Conservation (phyloP, 2,113 vertebrate species). For the Psittacula cyanocephala region DNA sequence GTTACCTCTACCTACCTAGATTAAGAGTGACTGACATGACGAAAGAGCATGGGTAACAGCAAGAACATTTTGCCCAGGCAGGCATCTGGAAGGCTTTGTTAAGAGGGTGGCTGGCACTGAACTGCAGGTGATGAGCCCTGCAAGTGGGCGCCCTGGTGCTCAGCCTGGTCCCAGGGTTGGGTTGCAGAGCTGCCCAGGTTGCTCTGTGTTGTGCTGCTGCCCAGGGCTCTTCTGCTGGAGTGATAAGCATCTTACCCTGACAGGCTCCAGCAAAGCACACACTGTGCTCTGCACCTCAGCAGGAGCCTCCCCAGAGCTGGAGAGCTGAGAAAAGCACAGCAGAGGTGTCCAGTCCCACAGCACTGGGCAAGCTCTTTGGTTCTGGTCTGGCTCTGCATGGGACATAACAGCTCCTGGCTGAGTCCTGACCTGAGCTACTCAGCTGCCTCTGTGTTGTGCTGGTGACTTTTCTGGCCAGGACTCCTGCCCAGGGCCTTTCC, state of each 20-base stretch:
- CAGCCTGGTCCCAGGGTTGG: neutral
- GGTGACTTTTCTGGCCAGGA: neutral
- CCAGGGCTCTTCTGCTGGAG: neutral
- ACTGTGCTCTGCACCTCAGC: neutral
- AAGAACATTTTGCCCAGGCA: neutral
- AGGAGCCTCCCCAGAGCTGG: neutral
- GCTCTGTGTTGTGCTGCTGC: neutral
- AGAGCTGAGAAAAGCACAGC: neutral
- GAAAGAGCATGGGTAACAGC: neutral
- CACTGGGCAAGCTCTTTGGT: neutral
- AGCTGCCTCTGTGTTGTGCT: neutral
- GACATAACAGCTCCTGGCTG: accelerated
- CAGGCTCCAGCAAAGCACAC: neutral
- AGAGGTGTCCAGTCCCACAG: neutral
- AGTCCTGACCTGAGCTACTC: neutral
- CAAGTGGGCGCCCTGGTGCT: neutral
- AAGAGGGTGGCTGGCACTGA: neutral
- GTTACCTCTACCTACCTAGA: neutral
- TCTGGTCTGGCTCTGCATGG: neutral
- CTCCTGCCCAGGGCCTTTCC: neutral
- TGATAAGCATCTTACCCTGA: no score
- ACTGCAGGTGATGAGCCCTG: neutral
- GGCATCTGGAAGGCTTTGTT: neutral
- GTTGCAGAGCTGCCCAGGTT: neutral
- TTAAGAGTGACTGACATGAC: neutral